Conservation (phyloP, 2,888 invertebrate species). For the Nomada ruficornis region DNA sequence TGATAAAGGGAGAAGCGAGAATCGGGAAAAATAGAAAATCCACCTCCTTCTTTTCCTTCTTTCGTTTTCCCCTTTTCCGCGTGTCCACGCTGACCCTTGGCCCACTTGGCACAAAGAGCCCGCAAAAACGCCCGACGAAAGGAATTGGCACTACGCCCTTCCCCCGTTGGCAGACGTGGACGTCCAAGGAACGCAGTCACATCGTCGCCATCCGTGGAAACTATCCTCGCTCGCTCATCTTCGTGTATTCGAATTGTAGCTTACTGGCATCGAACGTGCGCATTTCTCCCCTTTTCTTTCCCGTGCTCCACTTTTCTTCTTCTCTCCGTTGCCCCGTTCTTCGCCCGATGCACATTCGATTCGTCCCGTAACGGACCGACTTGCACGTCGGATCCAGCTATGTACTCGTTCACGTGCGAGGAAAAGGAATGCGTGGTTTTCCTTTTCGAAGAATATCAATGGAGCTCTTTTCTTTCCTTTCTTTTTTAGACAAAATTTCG, state of each 20-base stretch:
- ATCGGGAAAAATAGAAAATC: slow-evolving; percentile 33
- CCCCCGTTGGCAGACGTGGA: slow-evolving; percentile 50
- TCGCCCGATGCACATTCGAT: slow-evolving; percentile 12
- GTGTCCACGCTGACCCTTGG: slow-evolving; percentile 53
- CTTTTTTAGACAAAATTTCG: neutral
- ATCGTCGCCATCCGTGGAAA: slow-evolving; percentile 47
- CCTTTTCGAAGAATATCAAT: neutral
- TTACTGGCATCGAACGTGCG: slow-evolving; percentile 17
- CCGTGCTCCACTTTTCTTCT: neutral
- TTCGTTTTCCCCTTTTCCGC: neutral
- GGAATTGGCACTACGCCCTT: slow-evolving; percentile 67
- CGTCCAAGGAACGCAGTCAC: slow-evolving; percentile 56
- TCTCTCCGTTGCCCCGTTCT: neutral
- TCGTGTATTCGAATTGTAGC: slow-evolving; percentile 13
- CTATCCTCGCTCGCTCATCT: slow-evolving; percentile 8
- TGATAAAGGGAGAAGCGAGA: neutral
- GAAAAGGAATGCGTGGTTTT: neutral
- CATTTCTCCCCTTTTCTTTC: neutral
- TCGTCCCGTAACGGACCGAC: neutral
- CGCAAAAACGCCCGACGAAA: slow-evolving; percentile 60
- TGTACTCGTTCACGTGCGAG: neutral
- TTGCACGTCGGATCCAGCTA: neutral
- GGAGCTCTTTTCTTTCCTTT: no score
- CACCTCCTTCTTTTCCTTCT: neutral
- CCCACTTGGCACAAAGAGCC: slow-evolving; percentile 63